Conservation (phyloP, 2,888 invertebrate species). For the Autographa pulchrina region DNA sequence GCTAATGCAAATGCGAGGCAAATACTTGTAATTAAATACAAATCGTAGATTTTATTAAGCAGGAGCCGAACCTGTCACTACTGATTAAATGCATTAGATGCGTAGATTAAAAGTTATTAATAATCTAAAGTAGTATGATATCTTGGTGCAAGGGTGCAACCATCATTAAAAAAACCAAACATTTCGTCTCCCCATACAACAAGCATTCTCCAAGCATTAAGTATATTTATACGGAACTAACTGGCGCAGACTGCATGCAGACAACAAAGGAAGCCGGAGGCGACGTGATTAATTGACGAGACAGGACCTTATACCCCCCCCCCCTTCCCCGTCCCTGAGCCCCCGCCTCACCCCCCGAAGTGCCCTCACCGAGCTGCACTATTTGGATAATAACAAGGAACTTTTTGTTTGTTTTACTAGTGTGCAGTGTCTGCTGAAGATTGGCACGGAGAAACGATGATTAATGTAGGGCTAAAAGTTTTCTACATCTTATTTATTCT, state of each 20-base stretch:
- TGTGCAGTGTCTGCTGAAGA: not conserved
- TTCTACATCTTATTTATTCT: too few relatives aligned
- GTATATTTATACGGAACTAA: not conserved
- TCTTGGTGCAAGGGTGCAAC: too few relatives aligned
- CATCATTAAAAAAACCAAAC: too few relatives aligned
- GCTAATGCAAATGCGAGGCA: too few relatives aligned
- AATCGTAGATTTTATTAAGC: too few relatives aligned
- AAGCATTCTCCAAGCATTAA: not conserved
- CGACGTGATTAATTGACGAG: conserved; percentile 48
- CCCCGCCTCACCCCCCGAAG: conserved; percentile 13
- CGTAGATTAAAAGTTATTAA: too few relatives aligned
- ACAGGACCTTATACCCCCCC: conserved; percentile 14
- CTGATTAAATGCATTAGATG: too few relatives aligned
- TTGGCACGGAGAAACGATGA: not conserved
- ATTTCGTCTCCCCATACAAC: not conserved
- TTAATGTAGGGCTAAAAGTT: too few relatives aligned
- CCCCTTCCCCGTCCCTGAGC: conserved; percentile 6
- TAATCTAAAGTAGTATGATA: too few relatives aligned
- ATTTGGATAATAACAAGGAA: not conserved
- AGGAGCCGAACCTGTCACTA: too few relatives aligned
- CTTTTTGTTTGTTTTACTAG: not conserved
- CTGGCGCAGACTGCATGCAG: conserved; percentile 12
- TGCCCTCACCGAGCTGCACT: not conserved
- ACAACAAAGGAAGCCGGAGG: conserved; percentile 31
- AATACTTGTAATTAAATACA: too few relatives aligned